phyloP scores from a whole-genome alignment of 2,797 vertebrate species.

The Toxotes lorentzi region DNA sequence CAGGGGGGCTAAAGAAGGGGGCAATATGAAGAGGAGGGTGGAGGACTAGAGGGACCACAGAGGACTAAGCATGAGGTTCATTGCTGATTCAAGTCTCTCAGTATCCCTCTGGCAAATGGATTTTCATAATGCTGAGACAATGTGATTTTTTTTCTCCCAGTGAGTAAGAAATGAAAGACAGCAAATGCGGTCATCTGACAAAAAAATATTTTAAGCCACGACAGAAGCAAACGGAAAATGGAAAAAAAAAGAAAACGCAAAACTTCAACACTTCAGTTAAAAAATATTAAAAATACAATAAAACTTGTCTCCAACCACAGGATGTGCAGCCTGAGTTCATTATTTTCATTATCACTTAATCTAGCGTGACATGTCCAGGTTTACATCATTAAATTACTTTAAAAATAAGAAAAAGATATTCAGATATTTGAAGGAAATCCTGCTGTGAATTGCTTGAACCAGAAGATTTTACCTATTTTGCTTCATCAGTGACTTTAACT shows the following conservation, averaged over 20 bases:
- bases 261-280: too few species aligned
- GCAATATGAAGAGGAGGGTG: slow-evolving; percentile 33
- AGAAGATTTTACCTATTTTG: background rate
- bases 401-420: background rate
- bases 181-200: slow-evolving; percentile 15
- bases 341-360: slow-evolving; percentile 12
- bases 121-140: slow-evolving; percentile 83
- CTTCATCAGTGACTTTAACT: background rate
- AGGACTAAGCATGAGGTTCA: slow-evolving; percentile 75
- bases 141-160: slow-evolving; percentile 58
- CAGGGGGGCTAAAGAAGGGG: slow-evolving; percentile 52
- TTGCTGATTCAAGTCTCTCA: slow-evolving; percentile 79
- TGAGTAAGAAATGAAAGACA: slow-evolving; percentile 49
- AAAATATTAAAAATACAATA: too few species aligned
- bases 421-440: background rate
- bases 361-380: background rate
- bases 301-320: background rate
- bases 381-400: background rate
- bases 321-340: background rate
- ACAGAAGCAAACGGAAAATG: background rate
- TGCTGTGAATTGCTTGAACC: background rate
- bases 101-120: slow-evolving; percentile 78
- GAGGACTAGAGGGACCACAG: slow-evolving; percentile 58
- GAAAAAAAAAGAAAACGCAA: background rate
- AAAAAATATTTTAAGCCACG: slow-evolving; percentile 26